phyloP scores from a whole-genome alignment of 2,113 vertebrate genomes.

The Telmatochromis sp. region DNA sequence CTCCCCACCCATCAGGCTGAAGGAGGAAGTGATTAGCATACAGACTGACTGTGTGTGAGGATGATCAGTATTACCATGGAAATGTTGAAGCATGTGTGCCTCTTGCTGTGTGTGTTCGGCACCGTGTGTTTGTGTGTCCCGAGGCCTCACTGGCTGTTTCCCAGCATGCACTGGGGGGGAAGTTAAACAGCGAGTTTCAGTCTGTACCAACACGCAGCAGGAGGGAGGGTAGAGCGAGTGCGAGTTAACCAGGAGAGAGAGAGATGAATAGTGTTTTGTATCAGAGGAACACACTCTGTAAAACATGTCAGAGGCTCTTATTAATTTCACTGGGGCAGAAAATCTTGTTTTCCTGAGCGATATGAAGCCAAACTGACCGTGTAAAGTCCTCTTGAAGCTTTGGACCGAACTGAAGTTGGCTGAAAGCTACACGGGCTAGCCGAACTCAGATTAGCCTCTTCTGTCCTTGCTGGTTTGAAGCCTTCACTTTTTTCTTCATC shows the following conservation, averaged over 20 bases:
- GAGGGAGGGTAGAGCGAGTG: neutral
- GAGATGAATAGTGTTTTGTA: slow-evolving; percentile 20
- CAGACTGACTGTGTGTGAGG: neutral
- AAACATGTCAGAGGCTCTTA: neutral
- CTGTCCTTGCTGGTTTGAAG: neutral
- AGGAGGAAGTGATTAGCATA: slow-evolving; percentile 39
- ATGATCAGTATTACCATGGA: slow-evolving; percentile 31
- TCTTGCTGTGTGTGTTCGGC: neutral
- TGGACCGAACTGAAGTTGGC: neutral
- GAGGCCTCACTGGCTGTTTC: slow-evolving; percentile 38
- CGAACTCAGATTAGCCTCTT: neutral
- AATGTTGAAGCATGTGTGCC: slow-evolving; percentile 1
- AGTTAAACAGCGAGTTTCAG: slow-evolving; percentile 25
- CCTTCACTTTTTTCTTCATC: neutral
- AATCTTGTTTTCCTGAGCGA: neutral
- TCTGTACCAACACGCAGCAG: slow-evolving; percentile 11
- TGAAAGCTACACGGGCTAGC: neutral
- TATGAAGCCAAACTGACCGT: neutral
- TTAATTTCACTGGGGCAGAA: neutral
- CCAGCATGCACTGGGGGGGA: slow-evolving; percentile 37
- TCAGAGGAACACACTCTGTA: neutral
- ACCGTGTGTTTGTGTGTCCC: slow-evolving; percentile 10
- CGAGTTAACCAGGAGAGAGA: neutral
- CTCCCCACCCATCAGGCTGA: neutral
- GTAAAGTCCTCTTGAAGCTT: neutral